Conservation (phyloP, 2,888 invertebrate species). For the Drosophila putrida region DNA sequence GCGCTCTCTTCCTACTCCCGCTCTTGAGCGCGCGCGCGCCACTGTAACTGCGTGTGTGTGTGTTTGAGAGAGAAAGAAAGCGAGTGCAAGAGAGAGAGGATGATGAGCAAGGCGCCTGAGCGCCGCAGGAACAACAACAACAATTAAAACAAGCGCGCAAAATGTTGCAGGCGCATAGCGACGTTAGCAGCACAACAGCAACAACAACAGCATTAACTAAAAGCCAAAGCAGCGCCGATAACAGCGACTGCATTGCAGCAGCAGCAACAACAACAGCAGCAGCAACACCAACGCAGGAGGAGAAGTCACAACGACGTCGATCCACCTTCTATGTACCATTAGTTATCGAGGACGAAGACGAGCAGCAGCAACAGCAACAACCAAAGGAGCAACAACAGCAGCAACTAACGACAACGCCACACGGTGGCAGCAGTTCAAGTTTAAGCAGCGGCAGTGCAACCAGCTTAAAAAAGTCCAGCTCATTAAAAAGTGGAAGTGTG, state of each 20-base stretch:
- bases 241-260: slow-evolving; percentile 51
- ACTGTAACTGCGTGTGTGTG: slow-evolving; percentile 9
- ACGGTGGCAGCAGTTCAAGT: slow-evolving; percentile 58
- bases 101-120: slow-evolving; percentile 53
- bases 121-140: slow-evolving; percentile 54
- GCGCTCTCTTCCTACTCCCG: slow-evolving; percentile 28
- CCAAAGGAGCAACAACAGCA: slow-evolving; percentile 25
- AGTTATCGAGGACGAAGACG: slow-evolving; percentile 83
- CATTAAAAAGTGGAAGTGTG: slow-evolving; percentile 52
- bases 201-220: slow-evolving; percentile 19
- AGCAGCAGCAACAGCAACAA: slow-evolving; percentile 16
- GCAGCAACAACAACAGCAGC: slow-evolving; percentile 37
- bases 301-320: slow-evolving; percentile 88
- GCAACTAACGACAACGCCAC: slow-evolving; percentile 28
- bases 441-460: slow-evolving; percentile 48
- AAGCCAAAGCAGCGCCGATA: slow-evolving; percentile 50
- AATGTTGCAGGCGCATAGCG: slow-evolving; percentile 74
- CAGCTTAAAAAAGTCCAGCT: slow-evolving; percentile 67
- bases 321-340: slow-evolving; percentile 92
- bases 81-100: slow-evolving; percentile 17
- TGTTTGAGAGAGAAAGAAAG: slow-evolving; percentile 4
- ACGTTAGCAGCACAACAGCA: slow-evolving; percentile 61
- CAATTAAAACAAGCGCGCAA: slow-evolving; percentile 62
- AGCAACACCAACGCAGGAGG: slow-evolving; percentile 74
- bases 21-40: slow-evolving; percentile 21